These are phyloP conservation scores for Carcharodon carcharias DNA, from an alignment of 2,797 vertebrate species.

Conservation along the genomic window DNA sequence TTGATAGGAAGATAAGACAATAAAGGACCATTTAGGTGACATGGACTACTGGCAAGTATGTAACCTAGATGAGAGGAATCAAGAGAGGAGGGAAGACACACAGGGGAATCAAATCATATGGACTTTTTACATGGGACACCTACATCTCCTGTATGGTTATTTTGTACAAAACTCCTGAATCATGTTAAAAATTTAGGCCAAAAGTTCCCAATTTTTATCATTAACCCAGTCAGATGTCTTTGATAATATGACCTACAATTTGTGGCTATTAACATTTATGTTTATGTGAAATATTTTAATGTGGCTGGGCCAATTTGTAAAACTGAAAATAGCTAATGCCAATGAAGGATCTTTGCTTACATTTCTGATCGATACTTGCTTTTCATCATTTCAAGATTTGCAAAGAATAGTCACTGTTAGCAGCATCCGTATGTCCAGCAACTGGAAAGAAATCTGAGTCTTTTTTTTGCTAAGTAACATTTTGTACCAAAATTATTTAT, in stretches of 20 bases:
- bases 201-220: background rate
- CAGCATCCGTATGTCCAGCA: constrained; percentile 2
- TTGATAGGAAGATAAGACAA: background rate
- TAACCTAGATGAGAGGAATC: background rate
- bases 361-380: constrained; percentile 15
- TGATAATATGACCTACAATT: constrained; percentile 17
- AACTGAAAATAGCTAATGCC: constrained; percentile 45
- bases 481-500: constrained; percentile 96
- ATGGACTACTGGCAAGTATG: background rate
- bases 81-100: background rate
- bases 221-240: constrained; percentile 27
- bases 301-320: constrained; percentile 49
- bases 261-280: constrained; percentile 27
- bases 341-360: constrained; percentile 32
- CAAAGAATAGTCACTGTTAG: constrained; percentile 26
- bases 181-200: background rate
- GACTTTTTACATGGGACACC: background rate
- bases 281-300: constrained; percentile 49
- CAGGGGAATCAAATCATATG: background rate
- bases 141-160: background rate
- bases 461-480: constrained; percentile 91
- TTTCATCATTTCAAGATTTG: constrained; percentile 31
- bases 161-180: background rate
- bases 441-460: constrained; percentile 47
- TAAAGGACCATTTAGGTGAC: background rate